Evolutionary conservation across 2,797 vertebrate species (phyloP).

Genomic region (Cryptoblepharus egeriae): DNA sequence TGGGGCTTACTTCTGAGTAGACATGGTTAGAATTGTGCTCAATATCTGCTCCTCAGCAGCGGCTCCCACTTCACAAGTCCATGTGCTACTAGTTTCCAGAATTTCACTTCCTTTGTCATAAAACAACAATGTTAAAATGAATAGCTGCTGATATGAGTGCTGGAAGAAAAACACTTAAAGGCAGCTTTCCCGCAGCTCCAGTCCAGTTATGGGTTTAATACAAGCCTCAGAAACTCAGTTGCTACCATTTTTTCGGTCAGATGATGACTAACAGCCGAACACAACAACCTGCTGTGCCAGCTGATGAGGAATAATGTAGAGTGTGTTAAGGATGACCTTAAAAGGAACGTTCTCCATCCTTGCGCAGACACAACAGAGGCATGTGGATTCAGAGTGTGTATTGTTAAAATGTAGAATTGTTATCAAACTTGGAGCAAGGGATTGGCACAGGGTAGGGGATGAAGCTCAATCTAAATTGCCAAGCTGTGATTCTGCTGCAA

Average conservation of each 20-base stretch:
- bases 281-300: background rate
- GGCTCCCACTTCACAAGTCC: no score
- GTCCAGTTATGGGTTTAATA: background rate
- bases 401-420: background rate
- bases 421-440: background rate
- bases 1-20: no score
- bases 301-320: background rate
- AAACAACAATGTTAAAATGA: background rate
- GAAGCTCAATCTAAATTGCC: conserved; percentile 1
- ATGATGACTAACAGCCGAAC: background rate
- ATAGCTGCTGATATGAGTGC: background rate
- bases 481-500: background rate
- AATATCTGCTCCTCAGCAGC: no score
- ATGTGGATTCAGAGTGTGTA: background rate
- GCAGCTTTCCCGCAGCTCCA: background rate
- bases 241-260: background rate
- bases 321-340: background rate
- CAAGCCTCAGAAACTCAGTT: background rate
- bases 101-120: conserved; percentile 2
- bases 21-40: no score
- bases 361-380: background rate
- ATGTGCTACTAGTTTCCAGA: no score
- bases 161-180: background rate
- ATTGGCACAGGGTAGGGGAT: background rate
- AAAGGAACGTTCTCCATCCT: background rate